Percentiles rank a stretch among this genome's conserved stretches.
phyloP scores from a whole-genome alignment of 2,888 invertebrate species.

The Cybosia mesomella region DNA sequence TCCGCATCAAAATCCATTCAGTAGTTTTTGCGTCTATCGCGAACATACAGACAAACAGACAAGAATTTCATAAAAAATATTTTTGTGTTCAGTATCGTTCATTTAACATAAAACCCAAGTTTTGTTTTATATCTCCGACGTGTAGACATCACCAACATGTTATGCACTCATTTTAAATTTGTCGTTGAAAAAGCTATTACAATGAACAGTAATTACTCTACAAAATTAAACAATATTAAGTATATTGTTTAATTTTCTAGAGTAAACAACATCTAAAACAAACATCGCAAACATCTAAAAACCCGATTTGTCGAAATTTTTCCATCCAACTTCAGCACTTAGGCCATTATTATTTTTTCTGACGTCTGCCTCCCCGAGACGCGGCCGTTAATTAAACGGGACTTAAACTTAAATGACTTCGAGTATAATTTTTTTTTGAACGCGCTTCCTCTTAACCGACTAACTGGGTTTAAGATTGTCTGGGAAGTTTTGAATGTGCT shows the following conservation, averaged over 20 bases:
- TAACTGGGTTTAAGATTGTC: slow-evolving; percentile 73
- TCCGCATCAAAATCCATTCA: too few relatives aligned
- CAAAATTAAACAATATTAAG: slow-evolving; percentile 15
- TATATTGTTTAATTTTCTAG: too few relatives aligned
- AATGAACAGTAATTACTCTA: slow-evolving; percentile 17
- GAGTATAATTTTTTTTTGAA: slow-evolving; percentile 63
- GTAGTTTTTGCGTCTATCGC: too few relatives aligned
- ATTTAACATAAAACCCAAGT: too few relatives aligned
- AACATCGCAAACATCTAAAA: slow-evolving; percentile 32
- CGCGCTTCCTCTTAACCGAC: slow-evolving; percentile 62
- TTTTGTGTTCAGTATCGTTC: too few relatives aligned
- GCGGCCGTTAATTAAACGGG: slow-evolving; percentile 74
- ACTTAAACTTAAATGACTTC: slow-evolving; percentile 79
- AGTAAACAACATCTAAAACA: too few relatives aligned
- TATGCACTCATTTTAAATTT: neutral
- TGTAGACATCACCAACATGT: neutral
- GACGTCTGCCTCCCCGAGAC: slow-evolving; percentile 51
- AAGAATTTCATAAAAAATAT: too few relatives aligned
- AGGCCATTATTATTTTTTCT: slow-evolving; percentile 55
- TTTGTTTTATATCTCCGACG: too few relatives aligned
- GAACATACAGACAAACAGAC: too few relatives aligned
- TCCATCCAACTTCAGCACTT: slow-evolving; percentile 46
- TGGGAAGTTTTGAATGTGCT: slow-evolving; percentile 69
- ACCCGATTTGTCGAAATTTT: slow-evolving; percentile 29
- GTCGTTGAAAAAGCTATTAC: slow-evolving; percentile 11